Base-by-base conservation (phyloP, 2,888 invertebrate genomes). In the Nemotelus pantherinus region DNA sequence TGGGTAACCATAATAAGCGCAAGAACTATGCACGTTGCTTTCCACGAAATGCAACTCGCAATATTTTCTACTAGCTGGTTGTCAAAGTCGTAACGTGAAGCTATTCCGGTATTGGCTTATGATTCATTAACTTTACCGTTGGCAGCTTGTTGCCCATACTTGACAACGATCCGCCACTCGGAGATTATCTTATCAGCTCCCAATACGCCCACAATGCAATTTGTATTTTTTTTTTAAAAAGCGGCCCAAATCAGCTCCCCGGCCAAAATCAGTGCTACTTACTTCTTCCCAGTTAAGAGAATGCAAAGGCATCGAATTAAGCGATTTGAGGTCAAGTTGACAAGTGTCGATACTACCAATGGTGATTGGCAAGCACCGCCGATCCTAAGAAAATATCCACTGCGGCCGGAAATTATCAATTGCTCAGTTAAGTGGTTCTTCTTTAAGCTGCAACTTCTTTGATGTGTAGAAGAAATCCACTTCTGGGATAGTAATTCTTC, bases 81-180 rank as follows among this genome's bases (percentile, higher is more conserved):
- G 57, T 25, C 64, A 41, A 64, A 2, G 64, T 45, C 67, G 41
- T 25, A 41, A 25, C 10, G 50, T 44, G 53, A 72, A 72, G 44
- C 45, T 39, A 72, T 58, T 45, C 57, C 60, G 58, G 60, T 47
- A 57, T 57, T 58, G 53, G 45, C 57, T 57, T 41, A 57, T 72
- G 72, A 72, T 72, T 72, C 72, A 72, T 72, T 72, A 43, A 41
- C 41, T 65, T 72, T 72, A 72, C 58, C 72, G 57, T 57, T 57
- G 44, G 45, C 55, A 57, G 57, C 9, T 57, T 55, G n/a, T 44
- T 41, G 48, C 39, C 53, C 5, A 25, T 25, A 25, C 25, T 63
- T 6, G 72, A 50, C 25, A 50, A 6, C 25, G 41, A 5, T 7
- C 6, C 43, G 47, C 58, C 57, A 39, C 25, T 58, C 5, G 72